Base-by-base conservation (phyloP, 2,888 invertebrate species). In the Drosophila pegasa region DNA sequence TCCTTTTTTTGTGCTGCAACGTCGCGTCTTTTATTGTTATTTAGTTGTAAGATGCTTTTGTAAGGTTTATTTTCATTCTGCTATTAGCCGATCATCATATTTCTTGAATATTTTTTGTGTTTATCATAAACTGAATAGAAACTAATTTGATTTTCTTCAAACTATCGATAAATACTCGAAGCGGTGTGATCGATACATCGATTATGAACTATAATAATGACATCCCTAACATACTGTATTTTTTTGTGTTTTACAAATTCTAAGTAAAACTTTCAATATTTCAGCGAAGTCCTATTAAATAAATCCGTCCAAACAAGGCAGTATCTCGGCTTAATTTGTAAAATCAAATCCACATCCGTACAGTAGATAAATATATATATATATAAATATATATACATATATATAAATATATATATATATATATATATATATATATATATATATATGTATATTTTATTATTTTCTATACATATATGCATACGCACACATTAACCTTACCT, bases 241-340 rank as follows among this genome's bases (percentile, higher is more conserved):
- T 71, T 60, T 67, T 63, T 71, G 76, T 62, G 72, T 59, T 71
- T 59, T 71, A 76, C 52, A 76, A 75, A 76, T 75, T 75, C 76
- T 31, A 76, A 66, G 67, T 57, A 54, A 62, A 59, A 41, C 54
- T 40, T 48, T 25, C 33, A 51, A 57, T 14, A 57, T 38, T 71
- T 71, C 54, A 51, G 45, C 20, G 50, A 66, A 59, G 35, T 57
- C 54, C 16, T 67, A 51, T 57, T 48, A 18, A 54, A 33, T 14
- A 55, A 57, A 25, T 76, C 72, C 77, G 77, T 71, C 72, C 76
- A 67, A 57, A 45, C 14, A 38, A 52, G 20, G 16, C 16, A 50
- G 41, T 71, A 75, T 63, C 59, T 75, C 57, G 54, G 55, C 43
- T 33, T 45, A 31, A 29, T 38, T 50, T 43, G 16, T 37, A 37